Evolutionary conservation across 2,113 vertebrate species (phyloP).

Genomic region (Axis porcinus): DNA sequence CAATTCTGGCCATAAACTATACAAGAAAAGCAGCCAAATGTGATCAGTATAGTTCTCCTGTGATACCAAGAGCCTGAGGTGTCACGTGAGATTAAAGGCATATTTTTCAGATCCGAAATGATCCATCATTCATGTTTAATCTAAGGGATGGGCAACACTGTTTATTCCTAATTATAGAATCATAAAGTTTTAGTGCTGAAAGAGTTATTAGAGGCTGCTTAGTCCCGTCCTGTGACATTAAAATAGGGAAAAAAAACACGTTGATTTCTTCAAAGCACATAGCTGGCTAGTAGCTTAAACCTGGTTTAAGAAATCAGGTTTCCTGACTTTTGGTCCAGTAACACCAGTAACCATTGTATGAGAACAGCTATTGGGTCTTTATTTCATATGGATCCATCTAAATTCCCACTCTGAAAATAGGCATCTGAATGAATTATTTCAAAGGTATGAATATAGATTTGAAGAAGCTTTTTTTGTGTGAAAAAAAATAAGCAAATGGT

Average conservation of each 20-base stretch:
- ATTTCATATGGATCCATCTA: neutral
- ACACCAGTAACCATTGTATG: neutral
- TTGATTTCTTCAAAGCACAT: neutral
- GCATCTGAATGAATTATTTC: neutral
- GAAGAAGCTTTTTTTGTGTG: neutral
- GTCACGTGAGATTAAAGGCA: constrained; percentile 36
- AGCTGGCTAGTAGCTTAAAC: neutral
- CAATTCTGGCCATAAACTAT: constrained; percentile 59
- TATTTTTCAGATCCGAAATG: constrained; percentile 29
- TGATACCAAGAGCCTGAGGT: neutral
- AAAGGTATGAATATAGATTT: neutral
- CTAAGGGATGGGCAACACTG: neutral
- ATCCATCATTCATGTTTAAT: neutral
- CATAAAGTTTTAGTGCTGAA: constrained; percentile 5
- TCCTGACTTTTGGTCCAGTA: neutral
- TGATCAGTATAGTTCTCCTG: constrained; percentile 6
- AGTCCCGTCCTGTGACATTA: neutral
- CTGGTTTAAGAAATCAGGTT: neutral
- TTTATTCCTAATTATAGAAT: constrained; percentile 40
- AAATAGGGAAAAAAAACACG: neutral
- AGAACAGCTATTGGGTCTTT: neutral
- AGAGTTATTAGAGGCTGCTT: neutral
- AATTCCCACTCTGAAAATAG: neutral
- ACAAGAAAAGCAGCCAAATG: constrained; percentile 33
- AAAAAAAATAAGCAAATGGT: neutral